Evolutionary conservation across 2,797 vertebrate genomes (phyloP), one percentile per base, ranked within the genome.

Genomic region (Euthynnus affinis): DNA sequence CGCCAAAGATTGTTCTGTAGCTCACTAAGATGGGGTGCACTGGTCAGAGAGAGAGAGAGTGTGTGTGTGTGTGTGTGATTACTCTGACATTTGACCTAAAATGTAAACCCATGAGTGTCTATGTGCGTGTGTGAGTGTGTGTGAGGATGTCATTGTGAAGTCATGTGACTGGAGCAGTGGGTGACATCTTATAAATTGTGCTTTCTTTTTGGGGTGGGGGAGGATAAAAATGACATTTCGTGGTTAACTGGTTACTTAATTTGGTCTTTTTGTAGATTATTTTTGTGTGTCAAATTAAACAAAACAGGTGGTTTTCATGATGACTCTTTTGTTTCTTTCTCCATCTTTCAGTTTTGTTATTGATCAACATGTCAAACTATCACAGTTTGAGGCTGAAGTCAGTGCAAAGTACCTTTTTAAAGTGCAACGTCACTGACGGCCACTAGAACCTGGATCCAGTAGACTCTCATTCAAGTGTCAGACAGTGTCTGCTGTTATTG

Each of bases 271-370:
- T 93, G 93, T 95, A 94, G 94, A 91, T 94, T 94, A 92, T 95
- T 95, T 95, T 95, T 95, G 92, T 96, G 93, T 95, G 93, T 94
- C 90, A 70, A 83, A 94, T 91, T 91, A 94, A 95, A 94, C 87
- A 88, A 91, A 91, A 91, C 84, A 88, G 83, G 88, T 93, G 87
- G 91, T 94, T 95, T 92, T 93, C 91, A 91, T 56, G 76, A 88
- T 0, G 70, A 72, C 29, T 86, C 58, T 53, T 51, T 5, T 40
- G 46, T 40, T 40, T 65, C 59, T 37, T 12, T 12, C 25, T 48
- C 20, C 9, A 17, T 20, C 7, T 61, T 37, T 10, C 27, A 29
- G 27, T 29, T 2, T 29, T 29, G 27, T 34, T 34, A 8, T 34
- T 9, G 7, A 34, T 6, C 9, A 34, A 34, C n/a, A n/a, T n/a